Conservation (phyloP, 2,113 vertebrate genomes). For the Sorex araneus region DNA sequence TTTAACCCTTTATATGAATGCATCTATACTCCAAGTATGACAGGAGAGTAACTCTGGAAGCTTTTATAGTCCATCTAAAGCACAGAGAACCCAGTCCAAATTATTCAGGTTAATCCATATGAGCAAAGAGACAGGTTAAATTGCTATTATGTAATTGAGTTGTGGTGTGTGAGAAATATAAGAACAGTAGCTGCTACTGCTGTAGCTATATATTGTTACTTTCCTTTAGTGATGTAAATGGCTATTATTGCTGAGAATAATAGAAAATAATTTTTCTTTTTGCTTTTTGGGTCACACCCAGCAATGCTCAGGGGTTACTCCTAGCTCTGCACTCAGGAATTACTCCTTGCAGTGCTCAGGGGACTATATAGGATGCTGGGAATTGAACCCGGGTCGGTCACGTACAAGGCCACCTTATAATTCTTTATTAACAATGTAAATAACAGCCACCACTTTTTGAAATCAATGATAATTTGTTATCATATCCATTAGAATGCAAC, state of each 20-base stretch:
- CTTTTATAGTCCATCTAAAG: background rate
- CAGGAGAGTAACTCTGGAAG: background rate
- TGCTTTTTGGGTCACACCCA: too few relatives aligned
- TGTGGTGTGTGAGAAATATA: background rate
- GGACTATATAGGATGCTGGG: too few relatives aligned
- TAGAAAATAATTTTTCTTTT: too few relatives aligned
- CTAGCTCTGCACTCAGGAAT: too few relatives aligned
- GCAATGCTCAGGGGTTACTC: too few relatives aligned
- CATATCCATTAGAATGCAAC: background rate
- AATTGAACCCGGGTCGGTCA: too few relatives aligned
- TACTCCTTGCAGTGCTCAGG: too few relatives aligned
- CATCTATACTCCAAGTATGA: background rate
- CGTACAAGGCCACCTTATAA: too few relatives aligned
- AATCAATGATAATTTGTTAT: background rate
- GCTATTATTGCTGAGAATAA: too few relatives aligned
- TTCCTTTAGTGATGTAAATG: too few relatives aligned
- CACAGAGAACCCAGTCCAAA: background rate
- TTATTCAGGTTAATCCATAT: background rate
- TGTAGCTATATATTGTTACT: too few relatives aligned
- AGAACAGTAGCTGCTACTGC: background rate
- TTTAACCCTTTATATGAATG: slow-evolving; percentile 25
- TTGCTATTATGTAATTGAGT: background rate
- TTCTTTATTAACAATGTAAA: background rate
- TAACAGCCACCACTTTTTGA: background rate
- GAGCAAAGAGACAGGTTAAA: background rate